Evolutionary conservation across 2,888 invertebrate species (phyloP).

Genomic region (Pteria penguin): DNA sequence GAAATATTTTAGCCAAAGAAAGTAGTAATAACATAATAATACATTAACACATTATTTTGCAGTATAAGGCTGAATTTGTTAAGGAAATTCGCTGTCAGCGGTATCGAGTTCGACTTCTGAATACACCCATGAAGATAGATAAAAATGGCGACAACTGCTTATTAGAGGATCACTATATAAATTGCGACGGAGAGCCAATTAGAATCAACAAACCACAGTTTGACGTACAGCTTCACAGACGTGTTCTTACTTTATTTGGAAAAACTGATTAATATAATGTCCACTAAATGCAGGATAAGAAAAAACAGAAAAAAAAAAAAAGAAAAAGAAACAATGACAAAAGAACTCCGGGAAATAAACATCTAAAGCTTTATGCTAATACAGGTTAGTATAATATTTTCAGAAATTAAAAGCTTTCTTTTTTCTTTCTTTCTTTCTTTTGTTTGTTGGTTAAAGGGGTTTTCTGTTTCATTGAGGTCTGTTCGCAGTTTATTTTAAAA

Average conservation of each 20-base stretch:
- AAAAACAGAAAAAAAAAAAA: background rate
- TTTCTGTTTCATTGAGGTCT: no score
- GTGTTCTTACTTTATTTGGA: background rate
- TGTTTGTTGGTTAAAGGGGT: no score
- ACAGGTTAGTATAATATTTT: no score
- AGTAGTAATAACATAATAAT: no score
- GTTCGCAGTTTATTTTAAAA: no score
- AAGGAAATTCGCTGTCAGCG: constrained; percentile 56
- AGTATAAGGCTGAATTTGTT: constrained; percentile 70
- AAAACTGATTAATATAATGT: background rate
- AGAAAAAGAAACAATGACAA: background rate
- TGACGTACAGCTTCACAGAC: constrained; percentile 49
- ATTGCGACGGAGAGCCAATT: constrained; percentile 69
- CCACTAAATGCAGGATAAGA: background rate
- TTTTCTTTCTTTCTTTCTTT: no score
- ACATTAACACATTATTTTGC: no score
- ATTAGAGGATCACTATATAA: constrained; percentile 62
- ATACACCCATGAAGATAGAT: constrained; percentile 39
- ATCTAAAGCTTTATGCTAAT: no score
- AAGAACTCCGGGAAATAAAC: no score
- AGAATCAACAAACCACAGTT: constrained; percentile 57
- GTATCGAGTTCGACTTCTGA: constrained; percentile 58
- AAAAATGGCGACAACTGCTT: no score
- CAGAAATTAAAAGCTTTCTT: no score
- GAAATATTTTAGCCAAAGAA: no score